Evolutionary conservation across 2,888 invertebrate species (phyloP), one percentile per base, ranked within the genome.

Genomic region (Hipparchia sbordonii): DNA sequence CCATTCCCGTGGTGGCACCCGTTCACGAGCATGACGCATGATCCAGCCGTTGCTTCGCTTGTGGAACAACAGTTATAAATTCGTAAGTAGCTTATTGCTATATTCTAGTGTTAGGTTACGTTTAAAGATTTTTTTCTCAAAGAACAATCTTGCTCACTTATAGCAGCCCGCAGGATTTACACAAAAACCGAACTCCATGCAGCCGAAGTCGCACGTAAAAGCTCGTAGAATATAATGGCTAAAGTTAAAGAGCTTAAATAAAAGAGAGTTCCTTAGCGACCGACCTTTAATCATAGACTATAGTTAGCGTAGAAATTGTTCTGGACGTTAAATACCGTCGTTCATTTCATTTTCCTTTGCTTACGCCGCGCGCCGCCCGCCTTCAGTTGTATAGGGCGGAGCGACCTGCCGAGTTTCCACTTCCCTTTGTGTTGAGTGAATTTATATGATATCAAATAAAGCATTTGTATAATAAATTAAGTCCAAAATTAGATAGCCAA

Each of bases 1-100:
- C n/a, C n/a, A n/a, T n/a, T n/a, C n/a, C n/a, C n/a, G n/a, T n/a
- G n/a, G n/a, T n/a, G n/a, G n/a, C n/a, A n/a, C n/a, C n/a, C n/a
- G n/a, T n/a, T n/a, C n/a, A n/a, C n/a, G n/a, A n/a, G n/a, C n/a
- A n/a, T n/a, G n/a, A n/a, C n/a, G n/a, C n/a, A n/a, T n/a, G n/a
- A n/a, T n/a, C n/a, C n/a, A n/a, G n/a, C n/a, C n/a, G n/a, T n/a
- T n/a, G n/a, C n/a, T n/a, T n/a, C n/a, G n/a, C n/a, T n/a, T n/a
- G n/a, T 52, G 45, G 54, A 52, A 51, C 51, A 68, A 13, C 13
- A 13, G 23, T 23, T 13, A 3, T 33, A 2, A 12, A 7, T 8
- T 61, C 39, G 39, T 69, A 62, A 13, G 23, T 63, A 6, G 45
- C 46, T 39, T 10, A 61, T 68, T 68, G 60, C 68, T 60, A 68